Percentiles rank a stretch among this genome's conserved stretches.
Conservation (phyloP, 2,797 vertebrate genomes). For the Scyliorhinus canicula region DNA sequence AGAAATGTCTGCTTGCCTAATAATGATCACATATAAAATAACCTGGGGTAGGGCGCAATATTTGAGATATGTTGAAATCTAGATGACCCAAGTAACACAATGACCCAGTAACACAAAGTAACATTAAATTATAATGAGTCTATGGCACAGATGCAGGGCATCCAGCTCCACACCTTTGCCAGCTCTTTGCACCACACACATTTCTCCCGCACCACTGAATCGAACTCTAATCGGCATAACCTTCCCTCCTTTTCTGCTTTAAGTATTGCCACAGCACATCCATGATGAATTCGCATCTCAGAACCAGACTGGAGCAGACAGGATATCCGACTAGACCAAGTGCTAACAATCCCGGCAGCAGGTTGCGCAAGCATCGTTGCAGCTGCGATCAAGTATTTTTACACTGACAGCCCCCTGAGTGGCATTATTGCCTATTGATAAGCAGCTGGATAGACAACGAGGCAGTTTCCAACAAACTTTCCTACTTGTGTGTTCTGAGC, state of each 20-base stretch:
- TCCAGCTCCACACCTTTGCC: no score
- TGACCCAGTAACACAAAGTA: not conserved
- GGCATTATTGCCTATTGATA: not conserved
- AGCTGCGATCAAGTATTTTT: constrained; percentile 1
- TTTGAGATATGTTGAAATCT: not conserved
- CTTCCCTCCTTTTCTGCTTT: not conserved
- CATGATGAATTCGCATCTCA: not conserved
- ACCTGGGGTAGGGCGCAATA: not conserved
- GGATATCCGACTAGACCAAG: constrained; percentile 27
- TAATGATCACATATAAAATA: not conserved
- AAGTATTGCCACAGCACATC: not conserved
- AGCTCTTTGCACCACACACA: not conserved
- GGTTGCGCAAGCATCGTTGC: not conserved
- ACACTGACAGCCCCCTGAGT: not conserved
- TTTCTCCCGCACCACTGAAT: not conserved
- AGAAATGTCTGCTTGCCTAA: not conserved
- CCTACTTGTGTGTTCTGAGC: not conserved
- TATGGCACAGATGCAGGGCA: not conserved
- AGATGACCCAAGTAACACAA: not conserved
- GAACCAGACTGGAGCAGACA: constrained; percentile 18
- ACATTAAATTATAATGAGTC: not conserved
- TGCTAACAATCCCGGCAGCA: not conserved
- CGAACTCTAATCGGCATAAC: not conserved
- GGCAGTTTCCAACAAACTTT: not conserved
- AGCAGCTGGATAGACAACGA: not conserved